Base-by-base conservation (phyloP, 2,888 invertebrate species). In the Anoplius nigerrimus region DNA sequence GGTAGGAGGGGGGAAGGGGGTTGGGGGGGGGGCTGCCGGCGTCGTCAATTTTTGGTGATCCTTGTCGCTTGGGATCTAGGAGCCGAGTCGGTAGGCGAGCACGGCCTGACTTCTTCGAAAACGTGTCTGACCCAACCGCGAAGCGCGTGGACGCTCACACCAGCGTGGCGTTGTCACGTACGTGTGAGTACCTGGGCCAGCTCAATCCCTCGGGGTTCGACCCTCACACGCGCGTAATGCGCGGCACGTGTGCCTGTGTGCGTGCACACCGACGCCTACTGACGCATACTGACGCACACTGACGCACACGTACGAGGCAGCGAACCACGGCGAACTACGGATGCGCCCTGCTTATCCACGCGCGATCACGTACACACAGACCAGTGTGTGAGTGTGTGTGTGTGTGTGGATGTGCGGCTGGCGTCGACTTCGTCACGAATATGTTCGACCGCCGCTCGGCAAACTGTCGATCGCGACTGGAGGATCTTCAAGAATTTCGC, bases 21-120 rank as follows among this genome's bases (percentile, higher is more conserved):
- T 62, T 72, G 66, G 66, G 66, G 69, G 64, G 63, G 66, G 62
- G 62, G 66, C 60, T 58, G 68, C 69, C 58, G 59, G 48, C 65
- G 43, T 55, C 65, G 65, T 43, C 11, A 34, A 34, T 11, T 34
- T 34, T 11, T 6, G 34, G 34, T 13, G 34, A 34, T 34, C 34
- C 6, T 34, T 34, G 34, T 34, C 34, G 34, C 34, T 34, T 3
- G 51, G 27, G 27, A 53, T 24, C n/a, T 15, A 24, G 24, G 24
- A 21, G 21, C 22, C 21, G 24, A 21, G 22, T 21, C 13, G 4
- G 4, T 18, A 15, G 21, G 22, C 20, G 52, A 16, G 15, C 6
- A 4, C 24, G 24, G 24, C 24, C 34, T 11, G 34, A 34, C 34
- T 34, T 34, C 34, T 34, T 8, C 34, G 34, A 34, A 34, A 34